phyloP scores from a whole-genome alignment of 2,113 vertebrate species.

The Istiophorus platypterus region DNA sequence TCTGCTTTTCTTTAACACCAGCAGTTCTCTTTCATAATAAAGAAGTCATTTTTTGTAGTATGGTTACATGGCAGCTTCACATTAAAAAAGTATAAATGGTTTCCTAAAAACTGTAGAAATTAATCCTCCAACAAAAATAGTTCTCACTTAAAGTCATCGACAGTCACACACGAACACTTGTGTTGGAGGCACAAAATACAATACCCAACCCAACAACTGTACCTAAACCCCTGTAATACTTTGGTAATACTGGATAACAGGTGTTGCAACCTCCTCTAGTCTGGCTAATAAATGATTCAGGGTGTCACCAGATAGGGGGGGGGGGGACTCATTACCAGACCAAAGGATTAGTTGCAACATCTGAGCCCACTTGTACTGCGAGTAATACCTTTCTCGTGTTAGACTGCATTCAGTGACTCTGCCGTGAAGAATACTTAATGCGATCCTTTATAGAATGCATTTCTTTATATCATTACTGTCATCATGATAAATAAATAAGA shows the following conservation, averaged over 20 bases:
- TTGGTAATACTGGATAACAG: constrained; percentile 52
- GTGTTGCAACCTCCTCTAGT: constrained; percentile 48
- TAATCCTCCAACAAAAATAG: constrained; percentile 11
- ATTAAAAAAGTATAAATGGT: background rate
- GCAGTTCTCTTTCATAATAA: too few species aligned
- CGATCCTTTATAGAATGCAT: constrained; percentile 21
- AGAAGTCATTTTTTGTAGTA: too few species aligned
- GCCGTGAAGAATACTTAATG: constrained; percentile 1
- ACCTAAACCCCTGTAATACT: constrained; percentile 47
- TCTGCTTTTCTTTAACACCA: background rate
- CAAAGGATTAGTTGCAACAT: constrained; percentile 61
- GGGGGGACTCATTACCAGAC: constrained; percentile 63
- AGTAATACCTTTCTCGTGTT: constrained; percentile 40
- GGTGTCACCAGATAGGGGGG: constrained; percentile 62
- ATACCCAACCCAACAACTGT: constrained; percentile 6
- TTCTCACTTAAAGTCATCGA: background rate
- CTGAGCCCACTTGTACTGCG: constrained; percentile 51
- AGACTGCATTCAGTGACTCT: constrained; percentile 36
- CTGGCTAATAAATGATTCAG: constrained; percentile 75
- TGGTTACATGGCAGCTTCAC: too few species aligned
- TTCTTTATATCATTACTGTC: constrained; percentile 50
- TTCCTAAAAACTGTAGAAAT: background rate
- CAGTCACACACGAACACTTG: background rate
- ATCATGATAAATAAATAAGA: background rate
- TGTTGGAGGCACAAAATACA: constrained; percentile 11